Percentiles rank a stretch among this genome's conserved stretches.
Evolutionary conservation across 2,113 vertebrate species (phyloP).

Genomic region (Pachyramphus minor): DNA sequence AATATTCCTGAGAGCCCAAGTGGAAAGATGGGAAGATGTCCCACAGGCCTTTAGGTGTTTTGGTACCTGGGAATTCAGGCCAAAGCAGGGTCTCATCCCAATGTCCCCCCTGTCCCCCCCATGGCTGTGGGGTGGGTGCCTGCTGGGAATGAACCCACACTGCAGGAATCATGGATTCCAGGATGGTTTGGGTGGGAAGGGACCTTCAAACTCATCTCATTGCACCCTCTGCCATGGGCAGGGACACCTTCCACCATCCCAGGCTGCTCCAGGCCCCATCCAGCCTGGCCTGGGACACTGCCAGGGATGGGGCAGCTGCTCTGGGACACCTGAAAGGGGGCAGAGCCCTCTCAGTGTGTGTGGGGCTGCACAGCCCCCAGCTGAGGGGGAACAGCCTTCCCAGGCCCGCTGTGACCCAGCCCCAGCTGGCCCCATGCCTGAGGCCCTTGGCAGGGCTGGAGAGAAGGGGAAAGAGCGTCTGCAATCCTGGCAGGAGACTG

Average conservation of each 20-base stretch:
- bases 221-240: background rate
- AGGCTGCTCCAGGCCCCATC: fast-evolving
- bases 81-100: background rate
- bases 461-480: conserved; percentile 16
- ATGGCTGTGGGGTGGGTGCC: fast-evolving
- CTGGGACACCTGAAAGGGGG: background rate
- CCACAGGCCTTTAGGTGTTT: background rate
- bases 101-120: fast-evolving
- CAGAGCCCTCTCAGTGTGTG: fast-evolving
- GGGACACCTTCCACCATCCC: background rate
- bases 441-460: background rate
- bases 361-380: background rate
- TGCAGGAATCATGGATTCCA: background rate
- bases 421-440: conserved; percentile 2
- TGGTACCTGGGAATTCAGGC: background rate
- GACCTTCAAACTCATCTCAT: background rate
- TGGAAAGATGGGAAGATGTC: background rate
- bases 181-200: background rate
- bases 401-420: background rate
- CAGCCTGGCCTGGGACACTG: background rate
- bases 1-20: background rate
- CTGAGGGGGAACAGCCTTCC: background rate
- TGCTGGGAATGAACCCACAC: background rate
- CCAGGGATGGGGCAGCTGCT: background rate
- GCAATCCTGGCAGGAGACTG: background rate